Evolutionary conservation across 2,888 invertebrate genomes (phyloP), one percentile per base, ranked within the genome.

Genomic region (Dyspetes luteomarginatus): DNA sequence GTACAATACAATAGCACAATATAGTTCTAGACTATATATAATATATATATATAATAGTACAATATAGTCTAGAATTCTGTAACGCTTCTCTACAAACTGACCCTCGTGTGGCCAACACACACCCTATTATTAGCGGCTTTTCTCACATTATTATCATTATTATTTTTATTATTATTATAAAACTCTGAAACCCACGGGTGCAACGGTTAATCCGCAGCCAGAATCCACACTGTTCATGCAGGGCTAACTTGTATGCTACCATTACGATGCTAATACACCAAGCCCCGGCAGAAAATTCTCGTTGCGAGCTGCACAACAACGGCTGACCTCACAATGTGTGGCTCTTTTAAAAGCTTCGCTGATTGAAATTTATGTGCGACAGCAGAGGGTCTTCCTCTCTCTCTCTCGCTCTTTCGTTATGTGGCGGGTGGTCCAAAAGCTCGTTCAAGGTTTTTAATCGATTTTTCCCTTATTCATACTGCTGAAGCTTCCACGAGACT

Each of bases 361-460:
- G 78, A 83, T 83, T 78, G 82, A 81, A 83, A 83, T 83, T 83
- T 83, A 81, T 81, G 78, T 58, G 74, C 82, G 60, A 78, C 78
- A 80, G 62, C 60, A 67, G 12, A 36, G 36, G 50, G 26, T 48
- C 7, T 60, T 50, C 36, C 30, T 52, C 24, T 41, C 58, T 45
- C 52, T 36, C 36, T 36, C 2, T 36, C 36, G 5, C 36, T 4
- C 36, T 36, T 3, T 36, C 12, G 12, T 12, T 12, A 36, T 15
- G 69, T 26, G 15, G 55, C 55, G n/a, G 19, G n/a, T 50, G 43
- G 48, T 50, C 17, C 71, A 41, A 50, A 36, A 19, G 45, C 60
- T 55, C 55, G 30, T 50, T 22, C 67, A 55, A 36, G 45, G 64
- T 62, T 50, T 73, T 74, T 78, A 74, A 78, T 71, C 81, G 81